A percentile compares a stretch with the other conserved stretches of the same genome.
phyloP scores from a whole-genome alignment of 2,113 vertebrate genomes.

The Rhipidura dahli region DNA sequence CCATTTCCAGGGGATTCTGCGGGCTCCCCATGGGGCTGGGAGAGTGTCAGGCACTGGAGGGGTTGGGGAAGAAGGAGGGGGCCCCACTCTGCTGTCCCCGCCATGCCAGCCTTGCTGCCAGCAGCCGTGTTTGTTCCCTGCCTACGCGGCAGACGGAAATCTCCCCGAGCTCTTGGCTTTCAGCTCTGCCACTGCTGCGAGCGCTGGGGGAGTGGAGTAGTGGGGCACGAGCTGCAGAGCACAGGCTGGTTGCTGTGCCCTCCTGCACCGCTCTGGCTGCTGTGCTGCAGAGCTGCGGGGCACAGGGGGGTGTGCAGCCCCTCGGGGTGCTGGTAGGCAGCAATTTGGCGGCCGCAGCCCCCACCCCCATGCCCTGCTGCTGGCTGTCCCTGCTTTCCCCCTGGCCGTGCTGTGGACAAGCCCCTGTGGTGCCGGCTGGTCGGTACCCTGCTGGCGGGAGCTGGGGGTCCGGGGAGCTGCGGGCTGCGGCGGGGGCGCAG shows the following conservation, averaged over 20 bases:
- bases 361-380: rapidly evolving
- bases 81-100: neutral
- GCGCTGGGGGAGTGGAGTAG: neutral
- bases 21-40: neutral
- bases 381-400: neutral
- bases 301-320: neutral
- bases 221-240: neutral
- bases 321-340: neutral
- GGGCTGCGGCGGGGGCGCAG: neutral
- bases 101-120: neutral
- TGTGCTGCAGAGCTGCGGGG: neutral
- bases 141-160: neutral
- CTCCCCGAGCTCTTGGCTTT: neutral
- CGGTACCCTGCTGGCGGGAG: rapidly evolving
- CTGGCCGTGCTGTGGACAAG: rapidly evolving
- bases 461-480: neutral
- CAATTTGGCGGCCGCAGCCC: neutral
- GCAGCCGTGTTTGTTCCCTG: neutral
- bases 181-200: neutral
- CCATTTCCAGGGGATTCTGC: neutral
- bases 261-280: neutral
- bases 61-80: neutral
- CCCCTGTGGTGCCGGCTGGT: rapidly evolving
- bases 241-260: neutral
- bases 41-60: neutral